Conservation (phyloP, 1,140 invertebrate species). For the Dendroctonus valens region DNA sequence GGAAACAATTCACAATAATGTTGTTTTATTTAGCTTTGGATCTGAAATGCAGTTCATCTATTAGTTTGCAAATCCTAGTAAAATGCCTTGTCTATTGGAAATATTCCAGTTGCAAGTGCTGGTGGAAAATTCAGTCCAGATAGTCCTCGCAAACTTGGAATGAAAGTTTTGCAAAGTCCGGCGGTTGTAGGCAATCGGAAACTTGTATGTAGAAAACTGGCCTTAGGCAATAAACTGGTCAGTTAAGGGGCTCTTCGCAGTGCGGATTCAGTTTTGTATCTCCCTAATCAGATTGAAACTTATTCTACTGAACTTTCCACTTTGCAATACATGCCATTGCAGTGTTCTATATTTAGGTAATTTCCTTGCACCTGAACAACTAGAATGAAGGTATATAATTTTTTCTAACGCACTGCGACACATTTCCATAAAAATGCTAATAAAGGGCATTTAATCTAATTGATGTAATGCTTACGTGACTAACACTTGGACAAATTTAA, state of each 20-base stretch:
- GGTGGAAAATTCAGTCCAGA: background rate
- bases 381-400: background rate
- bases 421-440: background rate
- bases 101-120: background rate
- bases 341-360: background rate
- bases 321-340: background rate
- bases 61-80: background rate
- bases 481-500: slow-evolving; percentile 1
- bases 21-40: background rate
- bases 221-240: background rate
- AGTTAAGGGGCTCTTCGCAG: background rate
- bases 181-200: background rate
- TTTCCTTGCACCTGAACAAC: background rate
- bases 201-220: slow-evolving; percentile 5
- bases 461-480: slow-evolving; percentile 3
- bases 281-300: background rate
- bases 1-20: background rate
- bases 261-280: background rate
- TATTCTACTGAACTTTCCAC: background rate
- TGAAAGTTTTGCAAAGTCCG: background rate
- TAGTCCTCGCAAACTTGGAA: background rate
- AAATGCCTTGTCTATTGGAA: background rate
- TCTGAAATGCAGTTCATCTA: background rate
- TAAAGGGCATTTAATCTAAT: background rate
- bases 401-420: background rate